Base-by-base conservation (phyloP, 1,140 invertebrate genomes). In the Drosophila carrolli region DNA sequence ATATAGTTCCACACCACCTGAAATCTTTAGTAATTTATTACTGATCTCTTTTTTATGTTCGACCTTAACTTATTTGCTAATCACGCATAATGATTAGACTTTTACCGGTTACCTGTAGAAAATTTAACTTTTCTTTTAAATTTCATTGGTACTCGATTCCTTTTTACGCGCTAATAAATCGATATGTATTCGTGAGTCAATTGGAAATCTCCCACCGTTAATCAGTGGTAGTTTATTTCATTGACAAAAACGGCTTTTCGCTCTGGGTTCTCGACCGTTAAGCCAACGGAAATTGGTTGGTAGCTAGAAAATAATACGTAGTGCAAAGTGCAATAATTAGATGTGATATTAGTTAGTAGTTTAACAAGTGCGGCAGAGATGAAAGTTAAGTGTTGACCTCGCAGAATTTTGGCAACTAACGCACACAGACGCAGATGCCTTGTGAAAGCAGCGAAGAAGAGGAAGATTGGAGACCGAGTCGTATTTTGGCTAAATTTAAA, bases 401-500 rank as follows among this genome's bases (percentile, higher is more conserved):
- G 41, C 11, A 37, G 23, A 65, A 53, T 66, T 57, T 84, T 54
- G 57, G 32, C 51, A 65, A 53, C 59, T 37, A 58, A 61, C 50
- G 44, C 37, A 53, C 44, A 48, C 55, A 59, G 23, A 32, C 46
- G 48, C 32, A 55, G 27, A 53, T 46, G 62, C 38, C 38, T 51
- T 56, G 72, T 76, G 75, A 86, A 78, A 86, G 75, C 53, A 65
- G 59, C 65, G 32, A 48, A 59, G 53, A 48, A 40, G 44, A 71
- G 43, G 37, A 32, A 32, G 47, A 13, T 55, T 59, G 58, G 51
- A 50, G 65, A 41, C 44, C 35, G 59, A 27, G 11, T 57, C 14
- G 14, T 37, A 56, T n/a, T 40, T 32, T 60, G 32, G 41, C 60
- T 65, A 74, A 81, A 61, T 43, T 47, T 44, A 63, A 56, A 48